Percentiles rank a stretch among this genome's conserved stretches.
These are phyloP conservation scores for Poicephalus meyeri DNA, from an alignment of 2,113 vertebrate species.

Conservation along the genomic window DNA sequence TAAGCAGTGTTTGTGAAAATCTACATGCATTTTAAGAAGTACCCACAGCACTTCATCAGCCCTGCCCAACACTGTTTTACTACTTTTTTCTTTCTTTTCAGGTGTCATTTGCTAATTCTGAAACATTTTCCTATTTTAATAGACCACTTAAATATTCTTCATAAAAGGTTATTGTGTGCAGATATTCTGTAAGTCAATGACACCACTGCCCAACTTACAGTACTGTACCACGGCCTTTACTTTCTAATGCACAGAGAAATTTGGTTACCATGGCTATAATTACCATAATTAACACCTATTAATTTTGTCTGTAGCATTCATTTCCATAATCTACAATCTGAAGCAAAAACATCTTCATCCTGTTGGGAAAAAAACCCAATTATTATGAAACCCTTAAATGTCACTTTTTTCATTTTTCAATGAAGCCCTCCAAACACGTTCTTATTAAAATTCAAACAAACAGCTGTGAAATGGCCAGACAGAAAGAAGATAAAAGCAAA, in stretches of 20 bases:
- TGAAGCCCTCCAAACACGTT: constrained; percentile 43
- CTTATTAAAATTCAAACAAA: constrained; percentile 76
- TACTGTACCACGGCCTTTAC: neutral
- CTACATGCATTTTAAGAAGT: neutral
- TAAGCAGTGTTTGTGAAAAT: neutral
- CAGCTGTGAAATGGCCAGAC: constrained; percentile 69
- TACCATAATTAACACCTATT: constrained; percentile 75
- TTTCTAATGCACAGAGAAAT: constrained; percentile 62
- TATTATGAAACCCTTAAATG: constrained; percentile 59
- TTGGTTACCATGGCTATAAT: constrained; percentile 74
- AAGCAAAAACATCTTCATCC: constrained; percentile 68
- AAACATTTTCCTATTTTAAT: neutral
- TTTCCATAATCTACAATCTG: constrained; percentile 71
- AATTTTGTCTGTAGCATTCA: constrained; percentile 72
- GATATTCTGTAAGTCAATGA: neutral
- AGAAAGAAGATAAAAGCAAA: constrained; percentile 73
- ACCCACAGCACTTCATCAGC: neutral
- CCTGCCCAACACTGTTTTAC: neutral
- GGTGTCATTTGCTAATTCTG: neutral
- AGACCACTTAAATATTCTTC: neutral
- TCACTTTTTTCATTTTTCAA: neutral
- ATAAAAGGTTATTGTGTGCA: constrained; percentile 28
- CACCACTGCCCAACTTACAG: constrained; percentile 33
- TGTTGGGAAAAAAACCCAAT: constrained; percentile 49
- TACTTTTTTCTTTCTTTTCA: neutral